Conservation (phyloP, 30 jellyfish, hydroid and myxozoan species). For the Hydractinia symbiolongicarpus region DNA sequence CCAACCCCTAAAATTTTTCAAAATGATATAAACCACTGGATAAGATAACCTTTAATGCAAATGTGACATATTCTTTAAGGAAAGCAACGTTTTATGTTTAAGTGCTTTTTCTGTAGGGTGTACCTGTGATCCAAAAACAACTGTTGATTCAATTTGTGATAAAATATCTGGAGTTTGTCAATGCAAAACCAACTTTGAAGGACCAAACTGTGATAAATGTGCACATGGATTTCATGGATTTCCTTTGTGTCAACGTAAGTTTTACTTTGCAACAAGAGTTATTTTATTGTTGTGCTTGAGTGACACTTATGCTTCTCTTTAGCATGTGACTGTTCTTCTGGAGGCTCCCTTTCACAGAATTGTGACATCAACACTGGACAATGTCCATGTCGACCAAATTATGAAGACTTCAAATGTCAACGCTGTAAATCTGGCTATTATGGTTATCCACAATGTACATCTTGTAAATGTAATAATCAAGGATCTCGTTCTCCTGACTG, state of each 20-base stretch:
- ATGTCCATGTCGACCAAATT: conserved; percentile 71
- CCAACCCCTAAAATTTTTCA: no score
- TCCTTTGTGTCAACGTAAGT: conserved; percentile 67
- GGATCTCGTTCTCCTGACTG: conserved; percentile 71
- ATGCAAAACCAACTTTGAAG: conserved; percentile 62
- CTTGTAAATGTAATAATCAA: conserved; percentile 62
- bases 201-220: conserved; percentile 67
- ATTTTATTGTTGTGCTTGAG: no score
- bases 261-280: no score
- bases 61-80: no score
- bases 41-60: no score
- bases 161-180: conserved; percentile 64
- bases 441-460: conserved; percentile 70
- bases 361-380: conserved; percentile 68
- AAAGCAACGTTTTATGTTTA: no score
- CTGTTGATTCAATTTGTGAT: conserved; percentile 53
- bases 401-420: conserved; percentile 78
- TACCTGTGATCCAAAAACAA: conserved; percentile 71
- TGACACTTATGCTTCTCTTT: no score
- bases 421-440: conserved; percentile 77
- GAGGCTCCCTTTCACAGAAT: conserved; percentile 67
- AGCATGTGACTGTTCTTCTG: conserved; percentile 83
- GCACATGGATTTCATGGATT: conserved; percentile 71
- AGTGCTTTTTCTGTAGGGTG: conserved; percentile 39
- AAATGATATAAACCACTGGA: no score